A percentile compares a stretch with the other conserved stretches of the same genome.
Evolutionary conservation across 2,888 invertebrate genomes (phyloP).

Genomic region (Julus scanicus): DNA sequence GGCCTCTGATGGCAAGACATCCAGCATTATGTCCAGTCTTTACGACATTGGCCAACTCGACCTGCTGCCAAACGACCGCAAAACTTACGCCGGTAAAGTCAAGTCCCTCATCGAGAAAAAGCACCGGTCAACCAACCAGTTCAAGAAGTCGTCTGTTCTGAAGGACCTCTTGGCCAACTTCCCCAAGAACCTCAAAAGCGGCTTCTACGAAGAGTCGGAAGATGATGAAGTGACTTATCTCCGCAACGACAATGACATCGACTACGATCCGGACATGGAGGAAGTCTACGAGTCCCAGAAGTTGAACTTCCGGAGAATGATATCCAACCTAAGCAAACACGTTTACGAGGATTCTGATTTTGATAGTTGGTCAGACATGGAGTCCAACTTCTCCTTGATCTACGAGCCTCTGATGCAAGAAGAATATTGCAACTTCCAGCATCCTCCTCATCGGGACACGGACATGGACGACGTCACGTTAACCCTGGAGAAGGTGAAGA

Average conservation of each 20-base stretch:
- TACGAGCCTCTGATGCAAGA: slow-evolving; percentile 60
- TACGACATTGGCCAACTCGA: not conserved
- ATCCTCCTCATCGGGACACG: not conserved
- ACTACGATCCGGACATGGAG: slow-evolving; percentile 48
- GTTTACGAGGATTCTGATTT: slow-evolving; percentile 55
- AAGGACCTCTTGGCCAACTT: slow-evolving; percentile 46
- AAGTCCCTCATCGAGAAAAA: slow-evolving; percentile 57
- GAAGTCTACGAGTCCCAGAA: slow-evolving; percentile 56
- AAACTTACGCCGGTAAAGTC: slow-evolving; percentile 57
- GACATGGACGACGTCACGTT: slow-evolving; percentile 53
- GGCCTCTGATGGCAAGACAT: slow-evolving; percentile 23
- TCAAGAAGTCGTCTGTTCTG: slow-evolving; percentile 34
- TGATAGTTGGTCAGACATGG: slow-evolving; percentile 61
- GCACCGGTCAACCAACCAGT: slow-evolving; percentile 21
- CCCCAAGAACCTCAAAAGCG: slow-evolving; percentile 44
- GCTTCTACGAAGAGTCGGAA: not conserved
- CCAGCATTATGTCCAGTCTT: not conserved
- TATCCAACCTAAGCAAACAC: slow-evolving; percentile 53
- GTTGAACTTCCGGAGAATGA: slow-evolving; percentile 54
- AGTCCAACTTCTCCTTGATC: slow-evolving; percentile 61
- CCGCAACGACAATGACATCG: not conserved
- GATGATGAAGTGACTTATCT: not conserved
- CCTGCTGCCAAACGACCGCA: slow-evolving; percentile 52
- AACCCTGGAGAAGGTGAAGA: slow-evolving; percentile 56
- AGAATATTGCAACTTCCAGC: not conserved